phyloP scores from a whole-genome alignment of 2,797 vertebrate species.

The Gadopsis marmoratus region DNA sequence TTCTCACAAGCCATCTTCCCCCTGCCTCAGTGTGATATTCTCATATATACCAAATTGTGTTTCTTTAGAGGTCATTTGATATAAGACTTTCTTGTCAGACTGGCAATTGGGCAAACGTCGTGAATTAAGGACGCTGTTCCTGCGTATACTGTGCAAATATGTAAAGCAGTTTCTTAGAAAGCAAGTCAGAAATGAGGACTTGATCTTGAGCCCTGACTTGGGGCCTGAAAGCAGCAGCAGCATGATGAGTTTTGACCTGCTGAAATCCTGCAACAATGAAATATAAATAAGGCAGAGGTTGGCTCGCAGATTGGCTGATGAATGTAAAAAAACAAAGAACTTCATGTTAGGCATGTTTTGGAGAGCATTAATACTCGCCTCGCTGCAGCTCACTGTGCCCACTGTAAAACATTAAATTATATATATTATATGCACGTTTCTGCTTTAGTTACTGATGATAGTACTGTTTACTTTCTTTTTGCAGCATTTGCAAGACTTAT shows the following conservation, averaged over 20 bases:
- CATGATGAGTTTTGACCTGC: background rate
- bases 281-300: background rate
- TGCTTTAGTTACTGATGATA: background rate
- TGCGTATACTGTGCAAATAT: background rate
- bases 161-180: background rate
- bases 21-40: slow-evolving; percentile 6
- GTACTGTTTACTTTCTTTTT: background rate
- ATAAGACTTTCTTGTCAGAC: background rate
- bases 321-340: slow-evolving; percentile 13
- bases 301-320: slow-evolving; percentile 11
- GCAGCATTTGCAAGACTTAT: background rate
- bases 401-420: background rate
- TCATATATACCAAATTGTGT: background rate
- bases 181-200: background rate
- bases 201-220: background rate
- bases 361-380: background rate
- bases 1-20: slow-evolving; percentile 31
- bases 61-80: slow-evolving; percentile 26
- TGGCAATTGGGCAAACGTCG: slow-evolving; percentile 6
- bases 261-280: background rate
- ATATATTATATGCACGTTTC: background rate
- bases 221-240: background rate
- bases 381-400: background rate
- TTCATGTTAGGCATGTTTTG: slow-evolving; percentile 9
- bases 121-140: background rate